These are phyloP conservation scores for Cynaeus angustus DNA, from an alignment of 2,888 invertebrate species.

Conservation along the genomic window DNA sequence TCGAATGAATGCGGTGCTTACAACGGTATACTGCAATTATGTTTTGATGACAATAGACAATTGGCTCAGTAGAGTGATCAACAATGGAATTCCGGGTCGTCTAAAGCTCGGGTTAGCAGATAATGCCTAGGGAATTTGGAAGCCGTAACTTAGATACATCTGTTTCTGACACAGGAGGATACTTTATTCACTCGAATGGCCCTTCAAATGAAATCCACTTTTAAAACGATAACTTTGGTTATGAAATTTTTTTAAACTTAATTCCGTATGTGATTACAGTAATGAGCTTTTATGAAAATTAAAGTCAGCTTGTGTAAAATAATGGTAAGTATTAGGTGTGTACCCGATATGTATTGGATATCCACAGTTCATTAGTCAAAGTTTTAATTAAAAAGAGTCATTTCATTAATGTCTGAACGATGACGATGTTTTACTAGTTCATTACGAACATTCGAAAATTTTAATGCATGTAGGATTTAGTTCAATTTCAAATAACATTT, in stretches of 20 bases:
- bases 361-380: constrained; percentile 1
- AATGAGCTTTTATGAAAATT: constrained; percentile 6
- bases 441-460: not conserved
- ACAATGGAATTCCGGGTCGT: constrained; percentile 41
- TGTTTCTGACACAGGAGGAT: constrained; percentile 25
- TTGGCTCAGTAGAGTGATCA: constrained; percentile 45
- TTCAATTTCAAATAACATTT: not conserved
- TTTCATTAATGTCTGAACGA: not conserved
- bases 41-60: constrained; percentile 48
- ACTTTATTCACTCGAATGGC: constrained; percentile 10
- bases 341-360: not conserved
- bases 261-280: not conserved
- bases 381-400: not conserved
- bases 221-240: too few species aligned
- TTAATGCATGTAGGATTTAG: not conserved
- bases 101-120: constrained; percentile 47
- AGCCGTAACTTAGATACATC: constrained; percentile 38
- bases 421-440: not conserved
- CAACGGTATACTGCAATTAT: constrained; percentile 41
- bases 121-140: constrained; percentile 36
- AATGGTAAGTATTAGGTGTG: not conserved
- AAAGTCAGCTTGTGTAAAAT: not conserved
- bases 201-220: not conserved
- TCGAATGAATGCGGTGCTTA: constrained; percentile 11
- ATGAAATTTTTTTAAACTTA: too few species aligned